A percentile compares a stretch with the other conserved stretches of the same genome.
Evolutionary conservation across 2,113 vertebrate species (phyloP).

Genomic region (Trichechus manatus): DNA sequence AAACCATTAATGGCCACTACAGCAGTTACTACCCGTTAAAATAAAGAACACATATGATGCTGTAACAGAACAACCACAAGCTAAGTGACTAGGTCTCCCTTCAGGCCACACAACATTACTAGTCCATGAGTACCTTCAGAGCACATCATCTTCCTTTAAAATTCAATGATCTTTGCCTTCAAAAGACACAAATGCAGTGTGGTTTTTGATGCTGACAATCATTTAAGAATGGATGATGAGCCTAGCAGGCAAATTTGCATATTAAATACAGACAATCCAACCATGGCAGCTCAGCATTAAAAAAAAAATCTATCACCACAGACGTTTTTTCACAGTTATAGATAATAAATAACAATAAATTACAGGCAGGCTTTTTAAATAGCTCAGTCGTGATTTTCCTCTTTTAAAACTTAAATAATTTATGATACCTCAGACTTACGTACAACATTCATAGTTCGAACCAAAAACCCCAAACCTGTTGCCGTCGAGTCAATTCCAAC

Average conservation of each 20-base stretch:
- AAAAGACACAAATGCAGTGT: slow-evolving; percentile 84
- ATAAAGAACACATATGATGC: slow-evolving; percentile 81
- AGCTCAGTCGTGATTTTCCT: slow-evolving; percentile 74
- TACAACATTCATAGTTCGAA: slow-evolving; percentile 73
- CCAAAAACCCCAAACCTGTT: neutral
- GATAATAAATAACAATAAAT: slow-evolving; percentile 89
- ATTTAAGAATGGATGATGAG: slow-evolving; percentile 86
- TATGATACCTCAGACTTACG: slow-evolving; percentile 74
- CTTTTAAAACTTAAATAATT: slow-evolving; percentile 80
- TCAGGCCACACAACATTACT: slow-evolving; percentile 76
- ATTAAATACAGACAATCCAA: slow-evolving; percentile 87
- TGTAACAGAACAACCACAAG: slow-evolving; percentile 76
- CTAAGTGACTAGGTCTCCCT: slow-evolving; percentile 70
- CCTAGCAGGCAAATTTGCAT: slow-evolving; percentile 83
- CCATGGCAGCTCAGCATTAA: slow-evolving; percentile 82
- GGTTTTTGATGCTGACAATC: slow-evolving; percentile 85
- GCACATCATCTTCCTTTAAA: slow-evolving; percentile 79
- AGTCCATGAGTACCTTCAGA: slow-evolving; percentile 78
- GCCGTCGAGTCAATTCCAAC: neutral
- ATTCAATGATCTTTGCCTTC: slow-evolving; percentile 87
- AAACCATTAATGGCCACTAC: slow-evolving; percentile 76
- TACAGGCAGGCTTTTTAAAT: slow-evolving; percentile 84
- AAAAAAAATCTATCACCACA: slow-evolving; percentile 86
- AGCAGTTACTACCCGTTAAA: slow-evolving; percentile 82
- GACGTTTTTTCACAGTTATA: slow-evolving; percentile 87